A percentile compares a stretch with the other conserved stretches of the same genome.
Evolutionary conservation across 2,888 invertebrate species (phyloP).

Genomic region (Phyllotreta striolata): DNA sequence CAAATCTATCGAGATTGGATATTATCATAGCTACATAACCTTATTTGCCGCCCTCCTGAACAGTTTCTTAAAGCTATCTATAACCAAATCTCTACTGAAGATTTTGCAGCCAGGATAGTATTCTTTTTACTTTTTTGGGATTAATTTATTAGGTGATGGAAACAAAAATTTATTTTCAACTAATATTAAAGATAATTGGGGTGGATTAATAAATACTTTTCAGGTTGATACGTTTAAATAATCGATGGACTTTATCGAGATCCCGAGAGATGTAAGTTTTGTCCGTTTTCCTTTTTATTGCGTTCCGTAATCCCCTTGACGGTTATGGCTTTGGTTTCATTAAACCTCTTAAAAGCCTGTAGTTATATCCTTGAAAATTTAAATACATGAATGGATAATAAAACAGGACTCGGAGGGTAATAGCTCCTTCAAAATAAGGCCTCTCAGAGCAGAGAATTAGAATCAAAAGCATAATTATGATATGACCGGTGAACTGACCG

Average conservation of each 20-base stretch:
- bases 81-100: no score
- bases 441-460: conserved; percentile 17
- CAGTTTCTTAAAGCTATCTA: no score
- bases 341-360: conserved; percentile 17
- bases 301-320: background rate
- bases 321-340: conserved; percentile 5
- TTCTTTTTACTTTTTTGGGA: no score
- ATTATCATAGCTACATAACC: no score
- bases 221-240: background rate
- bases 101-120: no score
- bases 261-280: conserved; percentile 1
- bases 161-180: no score
- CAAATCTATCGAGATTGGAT: no score
- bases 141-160: no score
- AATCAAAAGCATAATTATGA: conserved; percentile 31
- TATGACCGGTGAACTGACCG: conserved; percentile 28
- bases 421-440: conserved; percentile 21
- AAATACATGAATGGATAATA: conserved; percentile 19
- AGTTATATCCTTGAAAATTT: conserved; percentile 18
- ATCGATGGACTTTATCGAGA: background rate
- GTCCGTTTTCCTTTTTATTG: conserved; percentile 9
- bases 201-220: no score
- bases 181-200: no score
- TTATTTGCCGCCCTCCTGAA: no score
- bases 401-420: conserved; percentile 14